These are phyloP conservation scores for Coptotermes formosanus DNA, from an alignment of 1,140 invertebrate species.

Conservation along the genomic window DNA sequence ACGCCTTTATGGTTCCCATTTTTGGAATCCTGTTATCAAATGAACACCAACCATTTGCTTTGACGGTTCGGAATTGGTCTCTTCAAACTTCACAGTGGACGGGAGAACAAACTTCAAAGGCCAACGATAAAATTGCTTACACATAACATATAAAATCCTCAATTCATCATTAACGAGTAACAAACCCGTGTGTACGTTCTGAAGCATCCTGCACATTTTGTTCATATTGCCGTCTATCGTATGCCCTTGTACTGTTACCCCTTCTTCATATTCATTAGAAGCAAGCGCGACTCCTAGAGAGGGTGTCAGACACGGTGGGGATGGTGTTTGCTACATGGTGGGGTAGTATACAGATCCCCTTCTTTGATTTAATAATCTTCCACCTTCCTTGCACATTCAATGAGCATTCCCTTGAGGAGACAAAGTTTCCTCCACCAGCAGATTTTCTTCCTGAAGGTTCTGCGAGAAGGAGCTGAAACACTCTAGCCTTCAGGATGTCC, in stretches of 20 bases:
- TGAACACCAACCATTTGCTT: too few species aligned
- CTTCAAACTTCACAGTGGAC: too few species aligned
- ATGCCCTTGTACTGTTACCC: not conserved
- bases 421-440: not conserved
- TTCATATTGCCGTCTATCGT: not conserved
- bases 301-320: not conserved
- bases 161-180: not conserved
- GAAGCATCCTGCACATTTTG: not conserved
- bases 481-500: not conserved
- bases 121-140: not conserved
- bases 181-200: not conserved
- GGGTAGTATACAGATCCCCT: not conserved
- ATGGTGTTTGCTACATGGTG: not conserved
- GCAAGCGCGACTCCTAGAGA: not conserved
- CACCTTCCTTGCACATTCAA: constrained; percentile 9
- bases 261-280: constrained; percentile 4
- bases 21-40: too few species aligned
- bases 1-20: too few species aligned
- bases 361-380: constrained; percentile 9
- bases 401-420: not conserved
- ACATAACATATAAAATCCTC: not conserved
- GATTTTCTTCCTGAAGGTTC: not conserved
- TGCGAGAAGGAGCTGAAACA: not conserved
- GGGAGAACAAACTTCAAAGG: too few species aligned
- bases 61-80: too few species aligned